Conservation (phyloP, 2,797 vertebrate species). For the Natrix natrix region DNA sequence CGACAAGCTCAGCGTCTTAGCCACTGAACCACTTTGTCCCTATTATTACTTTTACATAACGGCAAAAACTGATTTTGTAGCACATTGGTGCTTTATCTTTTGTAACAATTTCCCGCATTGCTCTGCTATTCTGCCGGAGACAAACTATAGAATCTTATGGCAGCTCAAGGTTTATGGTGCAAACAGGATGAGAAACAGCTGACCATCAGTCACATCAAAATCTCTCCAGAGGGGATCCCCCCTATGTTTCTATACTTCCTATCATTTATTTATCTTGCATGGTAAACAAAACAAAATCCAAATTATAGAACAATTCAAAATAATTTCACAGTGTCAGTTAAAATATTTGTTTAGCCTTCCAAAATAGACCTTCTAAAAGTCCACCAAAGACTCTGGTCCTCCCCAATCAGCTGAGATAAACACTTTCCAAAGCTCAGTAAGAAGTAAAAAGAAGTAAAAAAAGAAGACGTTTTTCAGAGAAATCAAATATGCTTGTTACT, state of each 20-base stretch:
- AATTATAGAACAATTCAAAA: not conserved
- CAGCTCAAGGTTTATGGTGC: not conserved
- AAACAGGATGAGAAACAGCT: not conserved
- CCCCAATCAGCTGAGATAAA: not conserved
- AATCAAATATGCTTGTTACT: not conserved
- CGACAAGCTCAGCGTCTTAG: too few relatives aligned
- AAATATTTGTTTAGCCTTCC: not conserved
- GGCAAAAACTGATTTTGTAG: not conserved
- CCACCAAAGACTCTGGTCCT: not conserved
- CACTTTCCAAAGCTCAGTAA: not conserved
- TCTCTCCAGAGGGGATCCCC: not conserved
- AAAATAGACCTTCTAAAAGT: not conserved
- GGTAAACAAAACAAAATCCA: not conserved
- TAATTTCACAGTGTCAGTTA: not conserved
- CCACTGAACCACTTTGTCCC: not conserved
- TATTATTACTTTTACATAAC: not conserved
- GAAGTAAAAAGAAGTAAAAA: not conserved
- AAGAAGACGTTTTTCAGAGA: not conserved
- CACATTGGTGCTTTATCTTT: not conserved
- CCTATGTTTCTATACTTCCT: not conserved
- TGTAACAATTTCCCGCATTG: not conserved
- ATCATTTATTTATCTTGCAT: not conserved
- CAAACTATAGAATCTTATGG: not conserved
- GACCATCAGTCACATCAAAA: not conserved
- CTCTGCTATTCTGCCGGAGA: not conserved